Evolutionary conservation across 2,113 vertebrate genomes (phyloP), one percentile per base, ranked within the genome.

Genomic region (Stictonetta naevosa): DNA sequence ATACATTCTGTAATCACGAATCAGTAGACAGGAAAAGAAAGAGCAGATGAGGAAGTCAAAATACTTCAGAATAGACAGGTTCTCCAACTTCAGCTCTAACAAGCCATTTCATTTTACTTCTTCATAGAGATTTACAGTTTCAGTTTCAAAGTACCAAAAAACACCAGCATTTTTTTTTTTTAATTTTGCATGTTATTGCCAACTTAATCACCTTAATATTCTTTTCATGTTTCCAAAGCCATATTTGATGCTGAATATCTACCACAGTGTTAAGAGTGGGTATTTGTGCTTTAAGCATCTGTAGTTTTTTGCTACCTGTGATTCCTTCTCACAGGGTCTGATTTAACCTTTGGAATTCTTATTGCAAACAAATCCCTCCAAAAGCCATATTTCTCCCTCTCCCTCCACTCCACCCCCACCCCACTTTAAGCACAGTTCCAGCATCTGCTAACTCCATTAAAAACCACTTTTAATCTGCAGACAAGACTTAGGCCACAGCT

Each of bases 1-100:
- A 55, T 52, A 11, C 0, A 0, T 12, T 50, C 72, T 72, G 26
- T 53, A 46, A 5, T 77, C 33, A 8, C 20, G 34, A 72, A 7
- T 31, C 29, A 40, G 25, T 16, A 50, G 58, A 59, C 13, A 53
- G 23, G 58, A 48, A 72, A 86, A 86, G 15, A 88, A 92, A 40
- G 36, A 88, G 8, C 31, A 88, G 31, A 55, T 3, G 56, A 36
- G 83, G 19, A 44, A 74, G 46, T 28, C 13, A 28, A 88, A 82
- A 21, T 64, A 36, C 75, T 73, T 73, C 38, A 86, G 63, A 82
- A 29, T 9, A 79, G 17, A 18, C 28, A 46, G 19, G 13, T 71
- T 56, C 23, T 88, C 48, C 79, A 93, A 11, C 29, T 77, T 53
- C 14, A 72, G 8, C 28, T 76, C 44, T 53, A 92, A 52, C 7